Evolutionary conservation across 1,140 invertebrate species (phyloP).

Genomic region (Physella acuta): DNA sequence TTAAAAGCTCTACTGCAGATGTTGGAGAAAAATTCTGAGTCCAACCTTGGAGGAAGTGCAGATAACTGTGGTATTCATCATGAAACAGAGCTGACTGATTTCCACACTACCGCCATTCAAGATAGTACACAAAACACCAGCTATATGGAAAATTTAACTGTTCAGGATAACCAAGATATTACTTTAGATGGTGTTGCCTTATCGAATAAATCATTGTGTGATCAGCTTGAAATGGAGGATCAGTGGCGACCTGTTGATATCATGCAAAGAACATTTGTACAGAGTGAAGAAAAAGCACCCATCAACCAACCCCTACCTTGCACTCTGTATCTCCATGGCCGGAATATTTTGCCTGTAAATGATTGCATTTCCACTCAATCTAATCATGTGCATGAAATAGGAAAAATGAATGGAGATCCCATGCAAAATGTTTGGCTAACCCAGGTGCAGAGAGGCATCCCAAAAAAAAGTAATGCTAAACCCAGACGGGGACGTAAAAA

Average conservation of each 20-base stretch:
- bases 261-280: not conserved
- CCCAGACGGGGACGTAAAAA: conserved; percentile 6
- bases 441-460: not conserved
- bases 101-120: not conserved
- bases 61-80: not conserved
- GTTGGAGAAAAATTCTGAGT: conserved; percentile 14
- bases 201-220: not conserved
- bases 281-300: not conserved
- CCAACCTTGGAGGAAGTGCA: not conserved
- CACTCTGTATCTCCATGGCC: not conserved
- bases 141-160: not conserved
- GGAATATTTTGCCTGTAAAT: not conserved
- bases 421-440: not conserved
- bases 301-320: not conserved
- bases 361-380: not conserved
- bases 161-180: not conserved
- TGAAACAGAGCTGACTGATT: not conserved
- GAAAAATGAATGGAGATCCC: not conserved
- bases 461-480: conserved; percentile 3
- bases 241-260: conserved; percentile 10
- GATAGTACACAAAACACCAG: not conserved
- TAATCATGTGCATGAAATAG: not conserved
- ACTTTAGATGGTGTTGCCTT: not conserved
- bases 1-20: conserved; percentile 20
- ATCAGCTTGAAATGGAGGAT: not conserved